Percentiles rank a stretch among this genome's conserved stretches.
Evolutionary conservation across 2,113 vertebrate genomes (phyloP).

Genomic region (Phalacrocorax aristotelis): DNA sequence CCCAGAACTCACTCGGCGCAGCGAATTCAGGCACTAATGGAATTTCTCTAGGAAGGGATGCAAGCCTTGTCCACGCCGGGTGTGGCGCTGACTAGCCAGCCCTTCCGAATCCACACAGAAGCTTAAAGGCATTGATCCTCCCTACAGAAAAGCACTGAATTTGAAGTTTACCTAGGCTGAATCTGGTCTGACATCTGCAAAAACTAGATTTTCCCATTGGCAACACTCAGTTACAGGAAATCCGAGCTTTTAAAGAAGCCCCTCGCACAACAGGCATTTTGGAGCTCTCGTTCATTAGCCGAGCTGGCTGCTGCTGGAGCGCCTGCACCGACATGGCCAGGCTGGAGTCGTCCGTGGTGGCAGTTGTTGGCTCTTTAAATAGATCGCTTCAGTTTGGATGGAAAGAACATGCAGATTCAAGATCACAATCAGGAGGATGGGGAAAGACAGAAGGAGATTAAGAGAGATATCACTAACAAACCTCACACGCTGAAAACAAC

Average conservation of each 20-base stretch:
- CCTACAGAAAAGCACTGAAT: neutral
- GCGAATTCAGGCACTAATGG: neutral
- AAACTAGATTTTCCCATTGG: neutral
- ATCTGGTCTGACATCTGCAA: neutral
- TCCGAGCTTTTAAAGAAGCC: neutral
- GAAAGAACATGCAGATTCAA: slow-evolving; percentile 37
- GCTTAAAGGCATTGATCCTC: neutral
- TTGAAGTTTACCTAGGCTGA: neutral
- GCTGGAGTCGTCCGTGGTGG: neutral
- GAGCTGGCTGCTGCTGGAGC: neutral
- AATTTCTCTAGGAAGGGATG: neutral
- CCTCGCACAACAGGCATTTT: neutral
- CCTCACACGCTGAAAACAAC: neutral
- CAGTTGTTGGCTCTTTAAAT: slow-evolving; percentile 31
- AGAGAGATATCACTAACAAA: slow-evolving; percentile 17
- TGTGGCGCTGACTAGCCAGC: neutral
- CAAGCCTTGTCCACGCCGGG: rapidly evolving
- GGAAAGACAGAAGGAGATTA: neutral
- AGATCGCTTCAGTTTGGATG: slow-evolving; percentile 1
- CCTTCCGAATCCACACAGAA: neutral
- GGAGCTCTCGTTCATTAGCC: neutral
- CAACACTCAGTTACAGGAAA: neutral
- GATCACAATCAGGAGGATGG: neutral
- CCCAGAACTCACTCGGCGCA: neutral
- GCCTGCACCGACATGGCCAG: neutral